A percentile compares a stretch with the other conserved stretches of the same genome.
Conservation (phyloP, 2,797 vertebrate species). For the Notolabrus celidotus region DNA sequence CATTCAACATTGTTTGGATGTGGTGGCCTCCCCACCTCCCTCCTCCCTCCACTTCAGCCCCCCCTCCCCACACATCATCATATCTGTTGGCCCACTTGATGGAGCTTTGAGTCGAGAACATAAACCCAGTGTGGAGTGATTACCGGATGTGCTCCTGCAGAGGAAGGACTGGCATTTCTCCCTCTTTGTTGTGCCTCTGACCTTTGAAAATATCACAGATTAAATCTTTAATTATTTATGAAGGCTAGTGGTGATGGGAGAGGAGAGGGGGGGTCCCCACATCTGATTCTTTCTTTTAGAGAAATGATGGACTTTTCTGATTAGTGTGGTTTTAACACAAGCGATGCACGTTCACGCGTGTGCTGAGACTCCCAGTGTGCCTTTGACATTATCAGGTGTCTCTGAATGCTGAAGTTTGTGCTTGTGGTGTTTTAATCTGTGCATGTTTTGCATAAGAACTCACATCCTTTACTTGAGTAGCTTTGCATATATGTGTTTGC, state of each 20-base stretch:
- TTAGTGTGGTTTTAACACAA: background rate
- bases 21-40: constrained; percentile 19
- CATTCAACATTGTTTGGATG: constrained; percentile 55
- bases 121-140: constrained; percentile 64
- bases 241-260: constrained; percentile 82
- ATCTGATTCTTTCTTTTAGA: constrained; percentile 80
- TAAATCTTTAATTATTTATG: constrained; percentile 98
- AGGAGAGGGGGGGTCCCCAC: constrained; percentile 74
- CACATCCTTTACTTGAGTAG: background rate
- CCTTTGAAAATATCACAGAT: constrained; percentile 96
- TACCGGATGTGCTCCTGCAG: constrained; percentile 57
- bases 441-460: background rate
- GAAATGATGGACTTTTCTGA: constrained; percentile 27
- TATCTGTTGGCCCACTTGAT: constrained; percentile 56
- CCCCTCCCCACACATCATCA: constrained; percentile 13
- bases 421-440: background rate
- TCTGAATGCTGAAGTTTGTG: background rate
- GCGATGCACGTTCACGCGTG: background rate
- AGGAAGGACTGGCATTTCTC: constrained; percentile 80
- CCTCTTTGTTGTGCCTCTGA: constrained; percentile 91
- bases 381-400: background rate
- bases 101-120: constrained; percentile 63
- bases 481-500: background rate
- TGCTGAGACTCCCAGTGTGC: background rate
- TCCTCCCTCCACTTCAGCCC: constrained; percentile 9